Percentiles rank a stretch among this genome's conserved stretches.
These are phyloP conservation scores for Taenaris catops DNA, from an alignment of 2,888 invertebrate genomes.

Conservation along the genomic window DNA sequence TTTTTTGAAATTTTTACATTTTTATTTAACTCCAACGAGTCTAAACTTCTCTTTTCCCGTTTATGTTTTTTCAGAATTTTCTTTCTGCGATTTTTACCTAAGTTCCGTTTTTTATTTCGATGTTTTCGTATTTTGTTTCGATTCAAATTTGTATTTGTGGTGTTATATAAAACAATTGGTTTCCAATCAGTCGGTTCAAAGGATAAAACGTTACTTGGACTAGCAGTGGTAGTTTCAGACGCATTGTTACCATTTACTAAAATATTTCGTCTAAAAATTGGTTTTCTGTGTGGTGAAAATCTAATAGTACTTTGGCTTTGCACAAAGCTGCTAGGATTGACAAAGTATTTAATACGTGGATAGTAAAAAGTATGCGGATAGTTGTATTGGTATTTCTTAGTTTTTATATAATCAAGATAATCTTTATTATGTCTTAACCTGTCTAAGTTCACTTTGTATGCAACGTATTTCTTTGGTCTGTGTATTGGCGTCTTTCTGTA, in stretches of 20 bases:
- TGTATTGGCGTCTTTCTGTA: conserved; percentile 40
- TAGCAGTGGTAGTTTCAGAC: conserved; percentile 23
- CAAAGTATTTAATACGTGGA: conserved; percentile 61
- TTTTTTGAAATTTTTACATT: background rate
- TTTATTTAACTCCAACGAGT: conserved; percentile 5
- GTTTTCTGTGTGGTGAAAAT: conserved; percentile 42
- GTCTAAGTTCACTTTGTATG: conserved; percentile 59
- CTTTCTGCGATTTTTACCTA: conserved; percentile 30
- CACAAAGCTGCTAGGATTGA: conserved; percentile 51
- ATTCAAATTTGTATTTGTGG: conserved; percentile 29
- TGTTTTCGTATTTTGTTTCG: conserved; percentile 24
- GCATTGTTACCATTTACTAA: conserved; percentile 26
- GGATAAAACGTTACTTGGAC: conserved; percentile 12
- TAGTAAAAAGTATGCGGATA: conserved; percentile 66
- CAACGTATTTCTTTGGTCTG: conserved; percentile 60
- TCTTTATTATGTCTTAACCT: conserved; percentile 66
- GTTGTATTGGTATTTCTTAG: conserved; percentile 68
- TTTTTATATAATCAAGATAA: conserved; percentile 62
- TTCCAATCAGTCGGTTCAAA: conserved; percentile 52
- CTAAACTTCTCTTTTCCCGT: conserved; percentile 40
- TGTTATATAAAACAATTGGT: conserved; percentile 48
- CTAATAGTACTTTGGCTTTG: conserved; percentile 50
- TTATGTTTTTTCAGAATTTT: conserved; percentile 34
- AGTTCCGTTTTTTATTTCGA: conserved; percentile 1
- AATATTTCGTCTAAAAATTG: conserved; percentile 30